These are phyloP conservation scores for Oryzias celebensis DNA, from an alignment of 2,113 vertebrate genomes.

Conservation along the genomic window DNA sequence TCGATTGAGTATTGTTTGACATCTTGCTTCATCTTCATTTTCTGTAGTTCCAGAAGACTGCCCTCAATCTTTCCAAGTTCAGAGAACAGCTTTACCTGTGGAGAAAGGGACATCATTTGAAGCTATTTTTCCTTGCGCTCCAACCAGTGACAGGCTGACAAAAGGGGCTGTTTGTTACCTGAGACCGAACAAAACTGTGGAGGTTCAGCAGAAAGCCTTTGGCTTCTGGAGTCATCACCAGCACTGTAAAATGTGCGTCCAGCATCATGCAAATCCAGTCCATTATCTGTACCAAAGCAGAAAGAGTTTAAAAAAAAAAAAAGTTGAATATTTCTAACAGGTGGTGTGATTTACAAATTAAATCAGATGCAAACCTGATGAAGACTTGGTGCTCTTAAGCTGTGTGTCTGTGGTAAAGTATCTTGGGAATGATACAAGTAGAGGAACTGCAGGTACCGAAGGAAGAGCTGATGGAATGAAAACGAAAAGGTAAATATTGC, in stretches of 20 bases:
- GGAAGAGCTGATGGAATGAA: constrained; percentile 80
- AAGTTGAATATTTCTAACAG: neutral
- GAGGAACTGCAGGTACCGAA: constrained; percentile 90
- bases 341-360: neutral
- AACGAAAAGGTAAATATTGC: constrained; percentile 7
- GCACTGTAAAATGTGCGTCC: constrained; percentile 92
- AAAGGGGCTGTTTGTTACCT: constrained; percentile 74
- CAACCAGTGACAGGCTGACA: neutral
- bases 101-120: constrained; percentile 4
- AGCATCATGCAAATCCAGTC: constrained; percentile 94
- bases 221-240: constrained; percentile 91
- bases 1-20: constrained; percentile 88
- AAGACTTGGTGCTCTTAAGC: constrained; percentile 77
- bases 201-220: constrained; percentile 82
- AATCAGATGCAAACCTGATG: constrained; percentile 80
- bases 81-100: constrained; percentile 86
- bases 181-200: constrained; percentile 86
- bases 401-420: constrained; percentile 67
- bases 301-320: neutral
- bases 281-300: constrained; percentile 80
- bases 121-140: neutral
- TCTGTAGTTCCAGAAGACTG: constrained; percentile 83
- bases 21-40: constrained; percentile 74
- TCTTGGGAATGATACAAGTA: constrained; percentile 85
- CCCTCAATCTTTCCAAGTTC: constrained; percentile 93